Conservation (phyloP, 2,113 vertebrate species). For the Heterochromis multidens region DNA sequence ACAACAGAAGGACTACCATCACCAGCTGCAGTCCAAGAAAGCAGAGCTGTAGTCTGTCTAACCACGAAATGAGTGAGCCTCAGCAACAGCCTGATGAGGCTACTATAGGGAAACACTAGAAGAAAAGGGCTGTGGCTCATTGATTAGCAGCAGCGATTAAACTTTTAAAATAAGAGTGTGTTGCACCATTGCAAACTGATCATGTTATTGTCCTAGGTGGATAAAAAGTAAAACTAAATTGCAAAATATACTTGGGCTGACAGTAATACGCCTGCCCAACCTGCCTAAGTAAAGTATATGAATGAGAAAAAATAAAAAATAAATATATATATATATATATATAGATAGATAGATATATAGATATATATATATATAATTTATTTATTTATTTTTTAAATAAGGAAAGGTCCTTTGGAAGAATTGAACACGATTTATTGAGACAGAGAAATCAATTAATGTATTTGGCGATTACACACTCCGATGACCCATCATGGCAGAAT, state of each 20-base stretch:
- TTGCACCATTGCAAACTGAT: neutral
- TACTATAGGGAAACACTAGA: neutral
- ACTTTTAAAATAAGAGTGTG: too few relatives aligned
- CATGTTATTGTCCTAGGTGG: neutral
- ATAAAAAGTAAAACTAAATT: neutral
- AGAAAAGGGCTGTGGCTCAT: neutral
- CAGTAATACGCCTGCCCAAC: neutral
- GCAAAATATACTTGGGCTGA: neutral
- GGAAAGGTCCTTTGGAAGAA: too few relatives aligned
- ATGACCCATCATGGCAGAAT: too few relatives aligned
- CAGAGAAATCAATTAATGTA: too few relatives aligned
- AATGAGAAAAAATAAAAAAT: too few relatives aligned
- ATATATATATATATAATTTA: too few relatives aligned
- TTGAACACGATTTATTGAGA: too few relatives aligned
- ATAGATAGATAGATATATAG: too few relatives aligned
- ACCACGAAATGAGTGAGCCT: neutral
- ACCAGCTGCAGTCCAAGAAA: neutral
- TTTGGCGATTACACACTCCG: too few relatives aligned
- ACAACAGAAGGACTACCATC: neutral
- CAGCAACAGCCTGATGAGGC: neutral
- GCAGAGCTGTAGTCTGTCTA: neutral
- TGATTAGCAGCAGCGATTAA: neutral
- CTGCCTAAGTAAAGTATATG: neutral
- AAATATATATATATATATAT: too few relatives aligned
- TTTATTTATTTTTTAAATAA: too few relatives aligned